These are phyloP conservation scores for Oreotragus oreotragus DNA, from an alignment of 2,113 vertebrate genomes.

Conservation along the genomic window DNA sequence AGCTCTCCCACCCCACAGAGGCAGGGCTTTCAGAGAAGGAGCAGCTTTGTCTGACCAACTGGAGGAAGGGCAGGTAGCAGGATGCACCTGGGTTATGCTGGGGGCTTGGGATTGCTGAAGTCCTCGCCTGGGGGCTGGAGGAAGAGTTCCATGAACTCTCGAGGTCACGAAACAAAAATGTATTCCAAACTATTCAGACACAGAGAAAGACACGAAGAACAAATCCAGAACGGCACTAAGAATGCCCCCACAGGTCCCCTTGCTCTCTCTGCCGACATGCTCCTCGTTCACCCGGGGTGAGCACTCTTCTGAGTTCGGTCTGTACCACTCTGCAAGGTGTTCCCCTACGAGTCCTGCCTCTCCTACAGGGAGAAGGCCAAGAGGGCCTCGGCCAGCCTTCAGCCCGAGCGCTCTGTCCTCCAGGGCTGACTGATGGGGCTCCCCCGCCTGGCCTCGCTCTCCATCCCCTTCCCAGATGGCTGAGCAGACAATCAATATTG, in stretches of 20 bases:
- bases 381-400: background rate
- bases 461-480: background rate
- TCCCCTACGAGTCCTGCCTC: background rate
- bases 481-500: conserved; percentile 31
- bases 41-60: background rate
- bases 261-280: background rate
- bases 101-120: background rate
- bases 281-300: background rate
- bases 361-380: background rate
- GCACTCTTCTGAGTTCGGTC: background rate
- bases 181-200: background rate
- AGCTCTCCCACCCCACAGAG: background rate
- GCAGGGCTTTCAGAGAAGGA: background rate
- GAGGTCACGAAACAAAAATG: background rate
- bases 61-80: background rate
- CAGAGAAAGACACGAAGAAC: background rate
- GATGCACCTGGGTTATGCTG: background rate
- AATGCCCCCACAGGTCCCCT: rapidly evolving
- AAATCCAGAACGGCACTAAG: rapidly evolving
- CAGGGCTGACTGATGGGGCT: background rate
- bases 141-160: background rate
- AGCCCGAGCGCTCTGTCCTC: background rate
- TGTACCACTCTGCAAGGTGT: background rate
- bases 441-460: too few species aligned
- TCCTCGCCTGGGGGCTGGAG: background rate